A percentile compares a stretch with the other conserved stretches of the same genome.
phyloP scores from a whole-genome alignment of 2,888 invertebrate genomes.

The Apodemia hepburni region DNA sequence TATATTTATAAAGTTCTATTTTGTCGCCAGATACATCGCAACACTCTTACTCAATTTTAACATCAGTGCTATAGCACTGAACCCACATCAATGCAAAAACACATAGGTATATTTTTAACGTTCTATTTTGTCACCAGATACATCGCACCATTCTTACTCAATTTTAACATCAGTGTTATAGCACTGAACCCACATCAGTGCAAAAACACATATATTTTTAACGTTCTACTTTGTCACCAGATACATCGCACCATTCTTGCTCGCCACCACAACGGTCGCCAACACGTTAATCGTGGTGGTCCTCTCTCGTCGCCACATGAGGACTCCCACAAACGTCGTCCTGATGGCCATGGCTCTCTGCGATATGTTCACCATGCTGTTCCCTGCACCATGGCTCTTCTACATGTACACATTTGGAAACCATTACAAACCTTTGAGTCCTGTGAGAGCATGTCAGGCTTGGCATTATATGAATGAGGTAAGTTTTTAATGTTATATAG shows the following conservation, averaged over 20 bases:
- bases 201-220: neutral
- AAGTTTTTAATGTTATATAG: conserved; percentile 33
- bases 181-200: too few species aligned
- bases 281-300: conserved; percentile 96
- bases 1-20: too few species aligned
- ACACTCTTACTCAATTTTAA: too few species aligned
- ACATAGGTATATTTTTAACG: too few species aligned
- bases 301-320: conserved; percentile 93
- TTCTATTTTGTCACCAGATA: neutral
- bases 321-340: conserved; percentile 95
- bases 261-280: conserved; percentile 92
- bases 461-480: conserved; percentile 91
- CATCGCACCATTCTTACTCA: too few species aligned
- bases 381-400: conserved; percentile 94
- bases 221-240: conserved; percentile 38
- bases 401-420: conserved; percentile 95
- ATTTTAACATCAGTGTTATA: too few species aligned
- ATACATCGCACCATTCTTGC: conserved; percentile 89
- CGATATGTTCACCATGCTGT: conserved; percentile 95
- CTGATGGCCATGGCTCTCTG: conserved; percentile 97
- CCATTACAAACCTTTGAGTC: conserved; percentile 90
- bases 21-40: too few species aligned
- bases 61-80: too few species aligned
- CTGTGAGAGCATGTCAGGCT: conserved; percentile 87
- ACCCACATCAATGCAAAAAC: too few species aligned